phyloP scores from a whole-genome alignment of 2,113 vertebrate species.

The Vireo altiloquus region DNA sequence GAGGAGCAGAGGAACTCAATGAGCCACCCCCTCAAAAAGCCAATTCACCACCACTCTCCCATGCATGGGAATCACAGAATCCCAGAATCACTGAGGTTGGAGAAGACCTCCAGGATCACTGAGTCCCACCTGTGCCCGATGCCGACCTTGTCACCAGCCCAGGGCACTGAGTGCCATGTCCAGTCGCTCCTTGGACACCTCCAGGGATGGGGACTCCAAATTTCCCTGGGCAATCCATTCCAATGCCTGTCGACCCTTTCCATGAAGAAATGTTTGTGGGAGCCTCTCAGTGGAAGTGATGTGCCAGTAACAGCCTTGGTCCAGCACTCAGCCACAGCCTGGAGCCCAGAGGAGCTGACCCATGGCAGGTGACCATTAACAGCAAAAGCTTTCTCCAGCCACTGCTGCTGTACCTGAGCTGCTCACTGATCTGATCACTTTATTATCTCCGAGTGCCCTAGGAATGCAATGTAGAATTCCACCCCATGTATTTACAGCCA shows the following conservation, averaged over 20 bases:
- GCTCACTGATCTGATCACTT: not conserved
- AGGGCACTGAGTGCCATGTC: not conserved
- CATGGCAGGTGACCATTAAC: not conserved
- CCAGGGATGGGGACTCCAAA: not conserved
- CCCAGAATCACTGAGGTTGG: not conserved
- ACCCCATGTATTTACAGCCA: slow-evolving; percentile 54
- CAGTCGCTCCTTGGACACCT: not conserved
- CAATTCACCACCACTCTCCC: not conserved
- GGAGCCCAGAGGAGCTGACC: not conserved
- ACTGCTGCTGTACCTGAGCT: not conserved
- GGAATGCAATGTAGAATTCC: slow-evolving; percentile 33
- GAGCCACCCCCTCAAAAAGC: not conserved
- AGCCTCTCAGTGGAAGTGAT: rapidly evolving
- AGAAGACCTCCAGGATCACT: not conserved
- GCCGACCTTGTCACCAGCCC: not conserved
- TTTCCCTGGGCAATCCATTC: not conserved
- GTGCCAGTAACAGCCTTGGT: rapidly evolving
- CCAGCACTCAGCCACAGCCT: rapidly evolving
- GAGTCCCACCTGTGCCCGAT: rapidly evolving
- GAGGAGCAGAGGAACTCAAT: not conserved
- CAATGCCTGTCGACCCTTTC: not conserved
- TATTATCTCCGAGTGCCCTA: not conserved
- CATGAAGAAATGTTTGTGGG: not conserved
- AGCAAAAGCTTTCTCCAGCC: not conserved
- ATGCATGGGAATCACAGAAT: not conserved